These are phyloP conservation scores for Pogoniulus pusillus DNA, from an alignment of 2,797 vertebrate genomes.

Conservation along the genomic window DNA sequence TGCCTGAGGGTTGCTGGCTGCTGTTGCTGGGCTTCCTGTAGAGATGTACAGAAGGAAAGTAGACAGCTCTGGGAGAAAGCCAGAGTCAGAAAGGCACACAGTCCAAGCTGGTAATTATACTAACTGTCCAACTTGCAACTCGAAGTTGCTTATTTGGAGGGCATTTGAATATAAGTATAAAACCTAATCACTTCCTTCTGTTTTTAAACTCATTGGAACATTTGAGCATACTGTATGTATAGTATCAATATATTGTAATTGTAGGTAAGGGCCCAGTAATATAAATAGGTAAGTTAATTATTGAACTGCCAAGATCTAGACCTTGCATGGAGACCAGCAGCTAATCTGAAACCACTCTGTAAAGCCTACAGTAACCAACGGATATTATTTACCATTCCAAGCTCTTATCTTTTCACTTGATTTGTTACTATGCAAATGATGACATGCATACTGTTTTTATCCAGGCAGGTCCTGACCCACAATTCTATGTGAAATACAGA, in stretches of 20 bases:
- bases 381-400: background rate
- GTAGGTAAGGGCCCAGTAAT: background rate
- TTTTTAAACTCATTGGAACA: background rate
- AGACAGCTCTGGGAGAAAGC: background rate
- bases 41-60: background rate
- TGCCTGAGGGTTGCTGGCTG: background rate
- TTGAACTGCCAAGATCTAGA: background rate
- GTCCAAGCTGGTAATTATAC: background rate
- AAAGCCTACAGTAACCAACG: background rate
- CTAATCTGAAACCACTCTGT: background rate
- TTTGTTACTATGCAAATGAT: slow-evolving; percentile 21
- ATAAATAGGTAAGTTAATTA: background rate
- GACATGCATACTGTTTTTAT: background rate
- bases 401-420: background rate
- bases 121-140: background rate
- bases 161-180: background rate
- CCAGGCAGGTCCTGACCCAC: slow-evolving; percentile 66
- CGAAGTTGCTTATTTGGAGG: background rate
- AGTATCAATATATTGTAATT: background rate
- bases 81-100: background rate
- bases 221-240: background rate
- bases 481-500: slow-evolving; percentile 79
- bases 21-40: background rate
- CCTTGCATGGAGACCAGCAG: background rate
- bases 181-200: background rate